Conservation (phyloP, 2,888 invertebrate genomes). For the Phytoseiulus persimilis region DNA sequence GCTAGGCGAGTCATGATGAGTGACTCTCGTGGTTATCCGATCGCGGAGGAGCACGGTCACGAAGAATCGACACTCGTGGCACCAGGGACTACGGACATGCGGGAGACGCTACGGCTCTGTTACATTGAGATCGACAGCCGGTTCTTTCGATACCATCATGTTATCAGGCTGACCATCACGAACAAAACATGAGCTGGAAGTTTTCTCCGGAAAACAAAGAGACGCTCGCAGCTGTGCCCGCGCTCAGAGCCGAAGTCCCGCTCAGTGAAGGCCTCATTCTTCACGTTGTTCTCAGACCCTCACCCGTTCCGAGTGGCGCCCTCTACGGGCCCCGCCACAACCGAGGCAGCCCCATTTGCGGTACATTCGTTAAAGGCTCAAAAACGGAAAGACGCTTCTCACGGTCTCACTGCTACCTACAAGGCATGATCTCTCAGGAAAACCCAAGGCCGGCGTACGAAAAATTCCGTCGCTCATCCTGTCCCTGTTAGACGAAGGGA, state of each 20-base stretch:
- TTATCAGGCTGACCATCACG: background rate
- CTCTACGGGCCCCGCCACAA: background rate
- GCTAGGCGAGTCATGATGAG: background rate
- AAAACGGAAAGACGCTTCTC: no score
- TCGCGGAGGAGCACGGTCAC: background rate
- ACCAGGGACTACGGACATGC: no score
- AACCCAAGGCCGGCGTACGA: no score
- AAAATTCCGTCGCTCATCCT: no score
- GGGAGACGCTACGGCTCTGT: no score
- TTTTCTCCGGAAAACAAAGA: background rate
- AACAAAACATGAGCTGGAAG: background rate
- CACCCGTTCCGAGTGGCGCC: background rate
- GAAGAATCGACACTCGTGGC: no score
- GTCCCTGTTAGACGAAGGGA: no score
- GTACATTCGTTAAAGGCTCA: background rate
- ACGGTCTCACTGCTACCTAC: no score
- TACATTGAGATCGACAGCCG: no score
- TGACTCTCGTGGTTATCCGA: background rate
- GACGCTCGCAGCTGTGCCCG: background rate
- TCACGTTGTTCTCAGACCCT: background rate
- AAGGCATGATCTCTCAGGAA: no score
- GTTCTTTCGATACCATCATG: no score
- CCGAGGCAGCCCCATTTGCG: background rate
- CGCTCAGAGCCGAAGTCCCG: background rate
- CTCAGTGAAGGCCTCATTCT: background rate